These are phyloP conservation scores for Saturnia pavonia DNA, from an alignment of 2,888 invertebrate genomes.

Conservation along the genomic window DNA sequence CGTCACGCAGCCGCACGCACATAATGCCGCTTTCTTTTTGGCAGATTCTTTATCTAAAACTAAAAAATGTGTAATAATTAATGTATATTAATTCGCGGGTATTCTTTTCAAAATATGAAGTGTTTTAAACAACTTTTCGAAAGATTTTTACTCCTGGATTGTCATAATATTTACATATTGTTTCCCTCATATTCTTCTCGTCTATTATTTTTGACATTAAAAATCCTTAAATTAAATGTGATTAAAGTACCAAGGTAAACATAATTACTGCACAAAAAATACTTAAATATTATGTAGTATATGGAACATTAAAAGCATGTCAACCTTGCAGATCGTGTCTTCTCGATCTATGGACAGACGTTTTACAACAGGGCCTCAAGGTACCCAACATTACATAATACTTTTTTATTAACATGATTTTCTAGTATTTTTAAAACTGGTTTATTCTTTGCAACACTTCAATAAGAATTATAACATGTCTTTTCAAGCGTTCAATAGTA, in stretches of 20 bases:
- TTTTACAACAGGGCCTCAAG: slow-evolving; percentile 70
- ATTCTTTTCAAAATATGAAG: too few species aligned
- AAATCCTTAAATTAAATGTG: neutral
- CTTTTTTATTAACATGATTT: slow-evolving; percentile 23
- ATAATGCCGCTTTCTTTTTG: too few species aligned
- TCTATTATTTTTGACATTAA: too few species aligned
- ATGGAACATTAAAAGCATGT: slow-evolving; percentile 25
- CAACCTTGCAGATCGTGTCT: slow-evolving; percentile 61
- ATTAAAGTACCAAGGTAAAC: neutral
- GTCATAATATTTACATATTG: too few species aligned
- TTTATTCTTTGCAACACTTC: neutral
- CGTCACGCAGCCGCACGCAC: too few species aligned
- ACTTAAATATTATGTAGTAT: neutral
- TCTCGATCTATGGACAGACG: slow-evolving; percentile 73
- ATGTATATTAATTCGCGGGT: too few species aligned
- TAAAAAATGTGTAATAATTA: too few species aligned
- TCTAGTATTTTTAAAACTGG: slow-evolving; percentile 6
- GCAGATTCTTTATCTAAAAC: too few species aligned
- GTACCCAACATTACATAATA: slow-evolving; percentile 34
- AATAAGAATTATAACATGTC: neutral
- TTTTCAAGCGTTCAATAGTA: too few species aligned
- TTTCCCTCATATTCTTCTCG: too few species aligned
- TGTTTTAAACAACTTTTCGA: too few species aligned
- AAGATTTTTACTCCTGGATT: too few species aligned
- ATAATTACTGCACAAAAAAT: neutral